These are phyloP conservation scores for Drosophila sulfurigaster DNA, from an alignment of 1,140 invertebrate species.

Conservation along the genomic window DNA sequence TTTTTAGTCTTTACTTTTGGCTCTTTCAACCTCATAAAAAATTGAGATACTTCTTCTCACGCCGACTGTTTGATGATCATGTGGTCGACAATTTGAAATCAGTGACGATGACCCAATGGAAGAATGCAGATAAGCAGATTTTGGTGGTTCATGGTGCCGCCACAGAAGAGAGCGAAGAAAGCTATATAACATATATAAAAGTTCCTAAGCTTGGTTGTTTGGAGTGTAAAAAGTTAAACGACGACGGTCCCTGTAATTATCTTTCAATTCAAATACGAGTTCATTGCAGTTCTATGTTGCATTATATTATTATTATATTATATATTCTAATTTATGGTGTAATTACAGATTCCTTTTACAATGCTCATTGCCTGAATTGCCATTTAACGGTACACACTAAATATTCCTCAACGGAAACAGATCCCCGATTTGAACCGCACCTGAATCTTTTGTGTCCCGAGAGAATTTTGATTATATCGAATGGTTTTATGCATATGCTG, in stretches of 20 bases:
- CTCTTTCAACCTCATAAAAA: slow-evolving; percentile 80
- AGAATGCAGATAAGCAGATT: slow-evolving; percentile 86
- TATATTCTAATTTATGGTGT: not conserved
- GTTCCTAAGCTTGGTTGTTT: slow-evolving; percentile 85
- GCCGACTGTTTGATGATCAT: slow-evolving; percentile 87
- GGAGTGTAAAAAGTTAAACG: slow-evolving; percentile 81
- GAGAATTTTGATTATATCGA: slow-evolving; percentile 78
- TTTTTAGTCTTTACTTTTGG: slow-evolving; percentile 79
- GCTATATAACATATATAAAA: slow-evolving; percentile 83
- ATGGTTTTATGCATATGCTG: slow-evolving; percentile 84
- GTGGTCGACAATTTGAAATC: slow-evolving; percentile 86
- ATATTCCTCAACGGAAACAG: slow-evolving; percentile 80
- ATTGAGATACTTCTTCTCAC: slow-evolving; percentile 73
- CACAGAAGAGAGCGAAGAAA: slow-evolving; percentile 82
- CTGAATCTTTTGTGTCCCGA: slow-evolving; percentile 82
- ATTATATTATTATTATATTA: too few species aligned
- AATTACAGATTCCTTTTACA: slow-evolving; percentile 71
- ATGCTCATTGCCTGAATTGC: slow-evolving; percentile 80
- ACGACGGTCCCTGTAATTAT: slow-evolving; percentile 72
- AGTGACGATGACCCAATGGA: slow-evolving; percentile 88
- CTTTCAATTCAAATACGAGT: too few species aligned
- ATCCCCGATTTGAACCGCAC: slow-evolving; percentile 76
- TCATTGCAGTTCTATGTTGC: too few species aligned
- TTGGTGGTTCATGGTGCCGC: slow-evolving; percentile 86
- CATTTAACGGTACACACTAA: slow-evolving; percentile 84